These are phyloP conservation scores for Synanthedon andrenaeformis DNA, from an alignment of 2,888 invertebrate genomes.

Conservation along the genomic window DNA sequence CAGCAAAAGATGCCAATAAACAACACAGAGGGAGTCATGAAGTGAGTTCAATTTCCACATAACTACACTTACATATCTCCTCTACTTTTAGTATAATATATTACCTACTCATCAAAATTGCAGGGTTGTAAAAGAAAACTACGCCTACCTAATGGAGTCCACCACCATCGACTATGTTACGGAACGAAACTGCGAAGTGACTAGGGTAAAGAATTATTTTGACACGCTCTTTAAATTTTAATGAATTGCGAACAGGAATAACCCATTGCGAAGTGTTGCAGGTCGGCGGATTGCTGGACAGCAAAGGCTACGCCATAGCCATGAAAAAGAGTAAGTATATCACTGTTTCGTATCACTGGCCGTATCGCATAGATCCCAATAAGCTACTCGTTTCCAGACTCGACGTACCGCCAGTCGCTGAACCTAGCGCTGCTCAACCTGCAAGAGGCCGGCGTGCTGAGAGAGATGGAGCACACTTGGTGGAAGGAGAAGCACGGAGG, in stretches of 20 bases:
- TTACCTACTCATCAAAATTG: background rate
- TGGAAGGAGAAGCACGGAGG: conserved; percentile 88
- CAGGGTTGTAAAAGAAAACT: conserved; percentile 44
- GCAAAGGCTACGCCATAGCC: conserved; percentile 89
- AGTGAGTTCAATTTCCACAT: conserved; percentile 24
- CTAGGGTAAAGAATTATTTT: conserved; percentile 49
- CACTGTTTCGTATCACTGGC: background rate
- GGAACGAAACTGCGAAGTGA: conserved; percentile 80
- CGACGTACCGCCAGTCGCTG: conserved; percentile 79
- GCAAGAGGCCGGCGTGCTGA: conserved; percentile 85
- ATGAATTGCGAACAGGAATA: too few relatives aligned
- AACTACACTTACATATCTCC: too few relatives aligned
- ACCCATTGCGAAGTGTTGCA: conserved; percentile 22
- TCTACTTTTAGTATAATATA: background rate
- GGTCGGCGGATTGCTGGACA: conserved; percentile 80
- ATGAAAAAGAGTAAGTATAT: conserved; percentile 78
- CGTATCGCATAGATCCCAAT: background rate
- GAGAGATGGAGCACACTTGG: conserved; percentile 86
- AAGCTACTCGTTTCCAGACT: conserved; percentile 56
- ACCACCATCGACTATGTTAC: conserved; percentile 87
- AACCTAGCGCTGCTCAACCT: conserved; percentile 85
- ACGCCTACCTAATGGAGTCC: conserved; percentile 92
- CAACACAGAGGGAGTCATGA: conserved; percentile 74
- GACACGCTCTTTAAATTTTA: background rate
- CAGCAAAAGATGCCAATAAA: conserved; percentile 62